These are phyloP conservation scores for Sinella curviseta DNA, from an alignment of 1,140 invertebrate species.

Conservation along the genomic window DNA sequence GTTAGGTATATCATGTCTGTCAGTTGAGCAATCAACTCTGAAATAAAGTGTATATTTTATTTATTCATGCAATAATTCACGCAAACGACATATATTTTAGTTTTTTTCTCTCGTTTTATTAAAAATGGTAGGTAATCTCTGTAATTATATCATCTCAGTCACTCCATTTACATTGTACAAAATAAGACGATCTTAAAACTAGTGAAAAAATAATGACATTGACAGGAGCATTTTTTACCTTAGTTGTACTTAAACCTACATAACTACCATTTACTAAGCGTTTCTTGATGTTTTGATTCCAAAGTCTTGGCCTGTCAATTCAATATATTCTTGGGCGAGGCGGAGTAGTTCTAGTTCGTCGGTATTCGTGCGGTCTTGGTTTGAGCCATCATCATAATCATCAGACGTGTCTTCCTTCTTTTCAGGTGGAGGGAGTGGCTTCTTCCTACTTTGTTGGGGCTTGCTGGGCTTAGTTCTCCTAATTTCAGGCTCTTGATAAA, in stretches of 20 bases:
- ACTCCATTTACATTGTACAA: not conserved
- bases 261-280: constrained; percentile 3
- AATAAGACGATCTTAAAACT: not conserved
- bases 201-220: not conserved
- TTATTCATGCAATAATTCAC: no score
- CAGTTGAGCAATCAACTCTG: no score
- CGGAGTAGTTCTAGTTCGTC: not conserved
- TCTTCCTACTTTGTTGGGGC: not conserved
- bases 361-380: not conserved
- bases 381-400: not conserved
- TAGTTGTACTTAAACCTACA: not conserved
- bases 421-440: not conserved
- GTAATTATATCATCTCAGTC: not conserved
- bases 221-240: not conserved
- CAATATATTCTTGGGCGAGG: constrained; percentile 7
- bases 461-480: not conserved
- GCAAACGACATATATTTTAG: no score
- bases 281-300: not conserved
- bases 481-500: not conserved
- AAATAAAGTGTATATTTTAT: no score
- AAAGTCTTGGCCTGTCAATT: constrained; percentile 15
- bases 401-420: not conserved
- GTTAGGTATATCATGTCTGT: no score
- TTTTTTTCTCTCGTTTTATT: no score
- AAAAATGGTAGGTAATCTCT: no score